Evolutionary conservation across 2,888 invertebrate species (phyloP).

Genomic region (Bruchidius siliquastri): DNA sequence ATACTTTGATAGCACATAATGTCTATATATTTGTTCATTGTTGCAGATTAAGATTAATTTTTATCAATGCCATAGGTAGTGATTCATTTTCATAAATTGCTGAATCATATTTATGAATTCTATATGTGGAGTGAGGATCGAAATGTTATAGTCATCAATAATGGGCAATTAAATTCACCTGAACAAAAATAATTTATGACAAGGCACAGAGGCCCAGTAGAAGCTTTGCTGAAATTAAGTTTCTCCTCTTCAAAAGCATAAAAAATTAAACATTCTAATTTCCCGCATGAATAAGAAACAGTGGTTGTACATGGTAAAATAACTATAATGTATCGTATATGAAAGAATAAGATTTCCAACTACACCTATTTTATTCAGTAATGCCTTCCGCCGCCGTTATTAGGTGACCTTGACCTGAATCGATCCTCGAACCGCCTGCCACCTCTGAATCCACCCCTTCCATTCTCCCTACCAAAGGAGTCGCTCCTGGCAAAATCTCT

Average conservation of each 20-base stretch:
- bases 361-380: background rate
- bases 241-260: background rate
- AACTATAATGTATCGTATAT: background rate
- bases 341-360: background rate
- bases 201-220: background rate
- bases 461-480: constrained; percentile 42
- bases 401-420: constrained; percentile 36
- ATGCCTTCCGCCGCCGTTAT: constrained; percentile 15
- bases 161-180: too few species aligned
- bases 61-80: too few species aligned
- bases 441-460: constrained; percentile 27
- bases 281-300: background rate
- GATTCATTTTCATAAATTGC: too few species aligned
- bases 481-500: constrained; percentile 33
- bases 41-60: too few species aligned
- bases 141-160: too few species aligned
- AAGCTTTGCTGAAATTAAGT: background rate
- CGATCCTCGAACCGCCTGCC: constrained; percentile 31
- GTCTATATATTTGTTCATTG: too few species aligned
- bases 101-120: too few species aligned
- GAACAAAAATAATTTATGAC: background rate
- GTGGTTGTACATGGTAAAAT: background rate
- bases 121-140: too few species aligned
- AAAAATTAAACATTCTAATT: background rate
- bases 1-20: too few species aligned